Base-by-base conservation (phyloP, 2,888 invertebrate genomes). In the Deladenus siricidicola region DNA sequence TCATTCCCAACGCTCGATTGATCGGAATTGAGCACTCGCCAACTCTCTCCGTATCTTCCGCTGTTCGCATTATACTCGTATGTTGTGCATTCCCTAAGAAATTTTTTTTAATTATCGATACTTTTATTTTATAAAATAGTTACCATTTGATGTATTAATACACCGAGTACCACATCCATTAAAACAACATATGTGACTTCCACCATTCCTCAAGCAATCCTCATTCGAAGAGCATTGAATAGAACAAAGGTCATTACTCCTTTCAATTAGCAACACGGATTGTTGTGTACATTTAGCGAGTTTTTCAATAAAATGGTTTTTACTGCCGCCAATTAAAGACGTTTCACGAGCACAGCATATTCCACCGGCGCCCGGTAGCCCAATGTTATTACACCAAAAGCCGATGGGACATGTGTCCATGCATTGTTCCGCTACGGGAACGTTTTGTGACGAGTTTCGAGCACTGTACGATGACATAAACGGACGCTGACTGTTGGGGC, bases 361-460 rank as follows among this genome's bases (percentile, higher is more conserved):
- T 17, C 75, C 75, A 2, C 73, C 72, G 21, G 65, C 62, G 2
- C 67, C 67, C 14, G 65, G 60, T 26, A 69, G 30, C 29, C 71
- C 65, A 17, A 72, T 64, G 26, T 67, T 53, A 55, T 74, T 71
- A 60, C 76, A 76, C 70, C 68, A 71, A 47, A 66, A 70, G 6
- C 65, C 60, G 1, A 57, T 52, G 0, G 70, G 71, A 48, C 75
- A 75, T 29, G 66, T 65, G 19, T 56, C 58, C 23, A n/a, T 23
- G 50, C 75, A 75, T n/a, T 65, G 66, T 49, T 72, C 67, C 4
- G 68, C 62, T n/a, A 69, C 59, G 6, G 39, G 39, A 6, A 14
- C 14, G 8, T 34, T 14, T 10, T 34, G 8, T 6, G 39, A 14
- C 39, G 39, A 10, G 39, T n/a, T n/a, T n/a, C n/a, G n/a, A 21